Evolutionary conservation across 2,888 invertebrate genomes (phyloP), one percentile per base, ranked within the genome.

Genomic region (Acrobeloides nanus): DNA sequence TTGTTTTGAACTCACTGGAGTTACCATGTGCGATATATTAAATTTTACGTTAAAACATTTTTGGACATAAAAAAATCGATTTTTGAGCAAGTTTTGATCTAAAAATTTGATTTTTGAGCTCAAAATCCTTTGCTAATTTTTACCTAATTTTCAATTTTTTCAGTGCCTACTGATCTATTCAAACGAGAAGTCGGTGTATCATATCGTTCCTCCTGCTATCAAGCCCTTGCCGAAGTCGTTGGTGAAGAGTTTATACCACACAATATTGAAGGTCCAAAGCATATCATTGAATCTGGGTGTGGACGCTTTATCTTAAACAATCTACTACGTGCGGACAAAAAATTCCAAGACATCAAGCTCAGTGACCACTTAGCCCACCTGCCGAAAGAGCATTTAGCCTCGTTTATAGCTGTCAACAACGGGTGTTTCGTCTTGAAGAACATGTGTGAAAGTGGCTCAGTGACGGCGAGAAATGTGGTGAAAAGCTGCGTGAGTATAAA

Each of bases 211-310:
- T 43, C 48, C 8, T 70, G 69, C 48, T 62, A 65, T 40, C 42
- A 56, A 7, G 62, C 66, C 3, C 54, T 71, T 39, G 63, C 63
- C 18, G 57, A 66, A 29, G 39, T 69, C 7, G 61, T 60, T 27
- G 40, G 35, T 23, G 59, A 60, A 17, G 69, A 69, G n/a, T 68
- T 66, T 46, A 51, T 69, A 18, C 69, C 69, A 12, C 59, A 64
- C 57, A 55, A 64, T 27, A 27, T 46, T 5, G 47, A 53, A 23
- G 42, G 46, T 12, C 41, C 38, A 18, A 29, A 39, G 6, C 59
- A 59, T 43, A 45, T 61, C 33, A 37, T 59, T 4, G 50, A 57
- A 29, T 46, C 27, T 18, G 61, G 61, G 10, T 43, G 38, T 18
- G 54, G 50, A 15, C 32, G 59, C 18, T 61, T 61, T 27, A 52